Percentiles rank a stretch among this genome's conserved stretches.
phyloP scores from a whole-genome alignment of 1,140 invertebrate genomes.

The Calephelis nemesis region DNA sequence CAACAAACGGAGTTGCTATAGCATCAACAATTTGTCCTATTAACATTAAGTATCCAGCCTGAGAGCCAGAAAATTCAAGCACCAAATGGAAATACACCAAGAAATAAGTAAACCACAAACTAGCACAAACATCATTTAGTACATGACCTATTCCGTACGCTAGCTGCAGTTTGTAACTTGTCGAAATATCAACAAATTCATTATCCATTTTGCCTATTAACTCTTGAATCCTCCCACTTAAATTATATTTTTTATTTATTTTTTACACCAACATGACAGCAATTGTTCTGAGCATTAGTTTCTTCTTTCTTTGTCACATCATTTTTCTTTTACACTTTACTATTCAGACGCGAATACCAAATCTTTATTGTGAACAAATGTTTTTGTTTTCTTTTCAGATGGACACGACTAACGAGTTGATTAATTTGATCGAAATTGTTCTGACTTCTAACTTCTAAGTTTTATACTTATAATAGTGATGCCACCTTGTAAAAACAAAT shows the following conservation, averaged over 20 bases:
- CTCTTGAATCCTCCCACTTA: slow-evolving; percentile 19
- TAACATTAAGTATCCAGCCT: slow-evolving; percentile 89
- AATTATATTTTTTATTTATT: neutral
- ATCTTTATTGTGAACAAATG: too few species aligned
- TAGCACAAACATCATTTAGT: slow-evolving; percentile 96
- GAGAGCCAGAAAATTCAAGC: slow-evolving; percentile 85
- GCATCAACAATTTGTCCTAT: slow-evolving; percentile 95
- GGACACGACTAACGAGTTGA: too few species aligned
- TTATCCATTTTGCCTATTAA: slow-evolving; percentile 55
- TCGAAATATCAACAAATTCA: slow-evolving; percentile 70
- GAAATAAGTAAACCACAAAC: slow-evolving; percentile 99
- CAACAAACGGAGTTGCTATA: slow-evolving; percentile 93
- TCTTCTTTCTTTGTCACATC: too few species aligned
- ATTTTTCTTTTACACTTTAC: too few species aligned
- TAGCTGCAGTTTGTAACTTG: slow-evolving; percentile 61
- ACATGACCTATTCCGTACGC: slow-evolving; percentile 90
- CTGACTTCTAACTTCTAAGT: too few species aligned
- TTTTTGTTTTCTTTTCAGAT: too few species aligned
- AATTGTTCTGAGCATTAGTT: too few species aligned
- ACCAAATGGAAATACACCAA: slow-evolving; percentile 95
- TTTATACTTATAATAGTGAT: too few species aligned
- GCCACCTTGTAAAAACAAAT: too few species aligned
- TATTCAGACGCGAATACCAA: too few species aligned
- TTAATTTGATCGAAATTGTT: too few species aligned
- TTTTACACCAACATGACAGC: too few species aligned